Base-by-base conservation (phyloP, 2,888 invertebrate species). In the Pheosia tremula region DNA sequence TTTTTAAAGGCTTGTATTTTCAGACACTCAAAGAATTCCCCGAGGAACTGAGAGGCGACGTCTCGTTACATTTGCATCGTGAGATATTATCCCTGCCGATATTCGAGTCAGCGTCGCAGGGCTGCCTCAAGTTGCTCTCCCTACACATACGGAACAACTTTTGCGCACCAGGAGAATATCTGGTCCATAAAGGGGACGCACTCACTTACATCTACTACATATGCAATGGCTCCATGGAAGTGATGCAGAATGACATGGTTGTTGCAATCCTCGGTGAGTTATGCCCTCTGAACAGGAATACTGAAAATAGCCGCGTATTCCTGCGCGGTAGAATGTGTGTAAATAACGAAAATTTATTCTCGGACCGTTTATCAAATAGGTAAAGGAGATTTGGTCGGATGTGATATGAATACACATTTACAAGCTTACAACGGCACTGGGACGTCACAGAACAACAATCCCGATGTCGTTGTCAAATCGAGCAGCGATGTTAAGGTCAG, bases 191-290 rank as follows among this genome's bases (percentile, higher is more conserved):
- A 92, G 98, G 98, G 52, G 99, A 99, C 82, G 98, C 98, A 6
- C 95, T 99, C 41, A 97, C 97, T 66, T 98, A 98, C 85, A 97
- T 99, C 79, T 98, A 98, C 91, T 98, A 98, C 89, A 96, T 99
- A 72, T 98, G 98, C 93, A 98, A 98, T 84, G 99, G 99, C 6
- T 98, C 98, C 41, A 98, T 99, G 98, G 99, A 99, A 91, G 98
- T 99, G 55, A 97, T 99, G 80, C 98, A 98, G 87, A 97, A 98
- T 81, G 97, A 97, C 69, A 98, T 98, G 98, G 99, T 99, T 59
- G 98, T 99, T 36, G 99, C 99, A 63, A 99, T 99, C 80, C 94
- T 99, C 73, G 99, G 99, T 98, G 91, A 95, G 95, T 89, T 59
- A 52, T 59, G 61, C 54, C 41, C 45, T 55, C 49, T 13, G n/a